Percentiles rank a stretch among this genome's conserved stretches.
phyloP scores from a whole-genome alignment of 2,797 vertebrate species.

The Lophotriccus pileatus region DNA sequence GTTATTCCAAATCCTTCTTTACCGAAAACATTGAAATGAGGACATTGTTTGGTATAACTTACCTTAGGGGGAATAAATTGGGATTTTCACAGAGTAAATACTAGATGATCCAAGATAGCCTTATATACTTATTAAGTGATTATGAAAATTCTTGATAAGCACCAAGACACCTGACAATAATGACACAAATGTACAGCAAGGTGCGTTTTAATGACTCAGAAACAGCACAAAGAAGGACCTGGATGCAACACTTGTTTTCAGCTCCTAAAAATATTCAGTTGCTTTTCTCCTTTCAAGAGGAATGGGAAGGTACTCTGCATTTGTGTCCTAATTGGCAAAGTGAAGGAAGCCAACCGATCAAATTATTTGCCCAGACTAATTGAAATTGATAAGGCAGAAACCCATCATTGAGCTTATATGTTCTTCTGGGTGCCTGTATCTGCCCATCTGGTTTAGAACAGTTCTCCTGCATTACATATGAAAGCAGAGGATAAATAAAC shows the following conservation, averaged over 20 bases:
- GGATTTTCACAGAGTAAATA: not conserved
- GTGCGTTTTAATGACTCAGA: not conserved
- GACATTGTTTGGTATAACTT: not conserved
- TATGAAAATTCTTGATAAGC: not conserved
- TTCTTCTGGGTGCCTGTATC: not conserved
- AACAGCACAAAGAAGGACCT: not conserved
- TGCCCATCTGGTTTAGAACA: not conserved
- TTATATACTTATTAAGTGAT: not conserved
- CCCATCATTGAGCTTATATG: accelerated
- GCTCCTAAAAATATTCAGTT: not conserved
- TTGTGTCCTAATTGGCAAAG: not conserved
- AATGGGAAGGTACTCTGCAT: not conserved
- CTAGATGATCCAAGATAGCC: not conserved
- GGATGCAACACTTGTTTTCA: not conserved
- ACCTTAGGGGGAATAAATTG: not conserved
- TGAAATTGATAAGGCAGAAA: not conserved
- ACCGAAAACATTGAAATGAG: not conserved
- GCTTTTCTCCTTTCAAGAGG: not conserved
- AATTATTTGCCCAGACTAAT: not conserved
- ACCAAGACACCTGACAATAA: not conserved
- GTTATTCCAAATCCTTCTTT: not conserved
- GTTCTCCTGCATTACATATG: not conserved
- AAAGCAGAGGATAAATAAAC: not conserved
- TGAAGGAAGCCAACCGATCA: not conserved
- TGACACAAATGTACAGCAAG: not conserved